Percentiles rank a stretch among this genome's conserved stretches.
Evolutionary conservation across 2,113 vertebrate species (phyloP).

Genomic region (Mohoua ochrocephala): DNA sequence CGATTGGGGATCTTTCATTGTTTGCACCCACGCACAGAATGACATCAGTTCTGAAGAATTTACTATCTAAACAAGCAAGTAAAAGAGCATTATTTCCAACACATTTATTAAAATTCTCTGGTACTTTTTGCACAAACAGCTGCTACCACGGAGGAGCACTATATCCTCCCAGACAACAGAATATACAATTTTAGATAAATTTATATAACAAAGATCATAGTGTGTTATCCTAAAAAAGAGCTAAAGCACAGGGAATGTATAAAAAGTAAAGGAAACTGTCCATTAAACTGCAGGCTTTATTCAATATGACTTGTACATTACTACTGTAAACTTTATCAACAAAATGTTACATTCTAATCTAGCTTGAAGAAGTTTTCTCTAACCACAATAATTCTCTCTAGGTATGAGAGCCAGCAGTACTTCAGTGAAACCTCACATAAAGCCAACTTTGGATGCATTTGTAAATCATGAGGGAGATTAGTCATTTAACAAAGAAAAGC

Average conservation of each 20-base stretch:
- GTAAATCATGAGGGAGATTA: neutral
- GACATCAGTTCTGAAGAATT: constrained; percentile 43
- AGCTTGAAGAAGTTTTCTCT: neutral
- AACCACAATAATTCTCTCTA: neutral
- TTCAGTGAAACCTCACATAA: neutral
- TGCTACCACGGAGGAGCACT: neutral
- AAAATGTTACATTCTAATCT: neutral
- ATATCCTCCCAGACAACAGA: neutral
- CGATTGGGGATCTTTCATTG: constrained; percentile 18
- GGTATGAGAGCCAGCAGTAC: neutral
- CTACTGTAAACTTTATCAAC: neutral
- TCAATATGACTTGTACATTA: neutral
- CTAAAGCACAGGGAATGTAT: neutral
- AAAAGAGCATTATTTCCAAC: constrained; percentile 7
- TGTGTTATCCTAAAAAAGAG: neutral
- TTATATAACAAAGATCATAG: neutral
- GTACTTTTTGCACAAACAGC: neutral
- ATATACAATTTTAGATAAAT: neutral
- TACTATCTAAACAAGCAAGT: constrained; percentile 33
- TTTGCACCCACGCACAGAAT: constrained; percentile 41
- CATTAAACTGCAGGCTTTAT: neutral
- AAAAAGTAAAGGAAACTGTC: neutral
- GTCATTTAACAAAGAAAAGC: neutral
- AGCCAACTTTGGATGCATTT: neutral
- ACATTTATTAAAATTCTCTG: neutral